These are phyloP conservation scores for Bombus soroeensis DNA, from an alignment of 1,140 invertebrate genomes.

Conservation along the genomic window DNA sequence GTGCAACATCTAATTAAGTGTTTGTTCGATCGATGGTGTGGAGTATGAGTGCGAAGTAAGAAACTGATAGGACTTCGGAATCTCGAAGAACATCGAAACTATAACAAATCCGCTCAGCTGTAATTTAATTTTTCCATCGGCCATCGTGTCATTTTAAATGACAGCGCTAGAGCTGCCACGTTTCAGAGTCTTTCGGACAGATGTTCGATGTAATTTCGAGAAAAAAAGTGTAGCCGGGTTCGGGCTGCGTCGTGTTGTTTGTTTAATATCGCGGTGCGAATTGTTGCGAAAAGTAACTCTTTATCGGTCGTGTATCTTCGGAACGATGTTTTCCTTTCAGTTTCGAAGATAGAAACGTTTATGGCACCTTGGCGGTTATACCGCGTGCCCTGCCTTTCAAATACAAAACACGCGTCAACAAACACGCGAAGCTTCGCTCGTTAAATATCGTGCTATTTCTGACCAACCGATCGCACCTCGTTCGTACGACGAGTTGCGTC, in stretches of 20 bases:
- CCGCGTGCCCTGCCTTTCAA: not conserved
- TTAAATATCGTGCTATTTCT: conserved; percentile 30
- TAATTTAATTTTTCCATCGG: not conserved
- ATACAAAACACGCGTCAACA: conserved; percentile 25
- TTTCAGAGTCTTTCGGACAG: no score
- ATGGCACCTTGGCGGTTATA: not conserved
- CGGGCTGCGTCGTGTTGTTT: not conserved
- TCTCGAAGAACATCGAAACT: no score
- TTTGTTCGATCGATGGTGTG: no score
- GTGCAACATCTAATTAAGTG: no score
- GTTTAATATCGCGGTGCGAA: not conserved
- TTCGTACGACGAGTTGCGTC: not conserved
- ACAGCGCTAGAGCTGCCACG: not conserved
- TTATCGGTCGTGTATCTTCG: not conserved
- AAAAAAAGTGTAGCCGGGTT: rapidly evolving
- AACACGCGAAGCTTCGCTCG: conserved; percentile 11
- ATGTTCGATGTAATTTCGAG: not conserved
- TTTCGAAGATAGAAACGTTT: not conserved
- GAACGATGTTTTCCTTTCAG: not conserved
- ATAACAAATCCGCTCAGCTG: no score
- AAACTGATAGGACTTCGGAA: no score
- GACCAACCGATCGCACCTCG: not conserved
- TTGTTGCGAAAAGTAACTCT: conserved; percentile 7
- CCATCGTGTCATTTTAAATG: no score
- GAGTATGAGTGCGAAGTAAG: no score